Evolutionary conservation across 2,113 vertebrate genomes (phyloP).

Genomic region (Arothron firmamentum): DNA sequence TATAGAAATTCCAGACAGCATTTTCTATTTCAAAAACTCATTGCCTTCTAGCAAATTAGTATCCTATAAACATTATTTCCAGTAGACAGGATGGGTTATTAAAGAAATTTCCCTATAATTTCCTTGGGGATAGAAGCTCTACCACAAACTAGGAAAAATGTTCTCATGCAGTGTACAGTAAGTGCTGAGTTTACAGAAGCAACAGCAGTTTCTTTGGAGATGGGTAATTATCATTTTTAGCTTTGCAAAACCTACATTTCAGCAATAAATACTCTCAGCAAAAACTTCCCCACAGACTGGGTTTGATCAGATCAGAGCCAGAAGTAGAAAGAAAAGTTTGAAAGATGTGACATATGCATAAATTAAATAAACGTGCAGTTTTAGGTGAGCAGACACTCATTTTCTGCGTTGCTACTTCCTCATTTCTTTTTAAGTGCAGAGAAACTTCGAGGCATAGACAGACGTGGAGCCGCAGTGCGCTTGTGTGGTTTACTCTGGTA

Average conservation of each 20-base stretch:
- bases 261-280: constrained; percentile 16
- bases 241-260: constrained; percentile 20
- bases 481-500: constrained; percentile 69
- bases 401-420: constrained; percentile 11
- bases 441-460: constrained; percentile 53
- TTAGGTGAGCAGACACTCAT: not conserved
- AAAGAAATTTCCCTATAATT: constrained; percentile 41
- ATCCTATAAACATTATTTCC: constrained; percentile 19
- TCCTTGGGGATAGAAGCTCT: constrained; percentile 38
- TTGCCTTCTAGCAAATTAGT: constrained; percentile 26
- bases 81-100: constrained; percentile 36
- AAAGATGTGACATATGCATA: not conserved
- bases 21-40: constrained; percentile 7
- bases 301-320: too few relatives aligned
- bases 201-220: constrained; percentile 36
- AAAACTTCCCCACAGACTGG: not conserved
- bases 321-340: not conserved
- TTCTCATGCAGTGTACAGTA: constrained; percentile 30
- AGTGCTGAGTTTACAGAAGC: constrained; percentile 47
- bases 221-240: constrained; percentile 27
- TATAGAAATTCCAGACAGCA: not conserved
- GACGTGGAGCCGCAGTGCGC: constrained; percentile 64
- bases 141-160: constrained; percentile 39
- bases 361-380: not conserved
- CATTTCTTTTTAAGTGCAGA: constrained; percentile 21